Conservation (phyloP, 2,888 invertebrate species). For the Drosophila melanosoma region DNA sequence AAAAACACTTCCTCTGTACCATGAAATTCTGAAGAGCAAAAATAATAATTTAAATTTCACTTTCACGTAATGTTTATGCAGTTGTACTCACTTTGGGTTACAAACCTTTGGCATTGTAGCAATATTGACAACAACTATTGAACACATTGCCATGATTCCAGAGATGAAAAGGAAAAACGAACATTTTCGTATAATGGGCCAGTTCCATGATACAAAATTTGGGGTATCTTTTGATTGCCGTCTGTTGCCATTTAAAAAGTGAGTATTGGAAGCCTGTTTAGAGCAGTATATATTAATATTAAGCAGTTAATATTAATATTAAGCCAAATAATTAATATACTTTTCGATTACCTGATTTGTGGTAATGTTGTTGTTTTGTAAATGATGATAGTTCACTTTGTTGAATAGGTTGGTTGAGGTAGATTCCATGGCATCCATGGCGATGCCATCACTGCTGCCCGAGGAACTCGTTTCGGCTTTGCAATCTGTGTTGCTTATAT, state of each 20-base stretch:
- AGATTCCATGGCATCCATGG: constrained; percentile 81
- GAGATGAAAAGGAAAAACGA: constrained; percentile 91
- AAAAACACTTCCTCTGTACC: constrained; percentile 93
- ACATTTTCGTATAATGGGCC: constrained; percentile 91
- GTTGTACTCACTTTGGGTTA: constrained; percentile 86
- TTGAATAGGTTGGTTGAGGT: constrained; percentile 79
- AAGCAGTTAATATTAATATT: neutral
- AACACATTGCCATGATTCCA: constrained; percentile 89
- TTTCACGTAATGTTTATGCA: neutral
- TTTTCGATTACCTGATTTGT: constrained; percentile 69
- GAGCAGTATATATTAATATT: neutral
- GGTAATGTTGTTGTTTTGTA: constrained; percentile 76
- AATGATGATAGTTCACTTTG: constrained; percentile 82
- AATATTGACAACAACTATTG: constrained; percentile 90
- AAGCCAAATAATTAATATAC: neutral
- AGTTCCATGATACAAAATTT: constrained; percentile 91
- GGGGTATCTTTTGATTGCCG: constrained; percentile 86
- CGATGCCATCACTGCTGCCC: constrained; percentile 83
- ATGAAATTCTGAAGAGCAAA: constrained; percentile 86
- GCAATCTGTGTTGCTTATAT: constrained; percentile 68
- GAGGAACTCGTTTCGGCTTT: constrained; percentile 83
- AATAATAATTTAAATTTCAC: neutral
- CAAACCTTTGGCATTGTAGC: constrained; percentile 89
- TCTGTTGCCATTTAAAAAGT: constrained; percentile 86
- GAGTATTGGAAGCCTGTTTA: constrained; percentile 86